Conservation (phyloP, 2,888 invertebrate genomes). For the Melanostoma mellinum region DNA sequence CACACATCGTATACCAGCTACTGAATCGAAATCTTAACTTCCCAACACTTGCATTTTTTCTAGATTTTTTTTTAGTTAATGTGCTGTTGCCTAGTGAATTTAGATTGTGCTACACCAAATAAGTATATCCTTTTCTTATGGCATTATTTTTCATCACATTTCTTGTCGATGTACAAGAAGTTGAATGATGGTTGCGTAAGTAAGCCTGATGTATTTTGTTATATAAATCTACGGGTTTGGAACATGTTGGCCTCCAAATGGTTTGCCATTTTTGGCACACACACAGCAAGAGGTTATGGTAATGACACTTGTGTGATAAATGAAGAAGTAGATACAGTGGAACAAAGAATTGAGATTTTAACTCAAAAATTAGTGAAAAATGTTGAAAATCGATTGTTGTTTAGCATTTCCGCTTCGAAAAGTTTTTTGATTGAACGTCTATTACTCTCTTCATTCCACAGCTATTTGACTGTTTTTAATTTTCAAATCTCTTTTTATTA, state of each 20-base stretch:
- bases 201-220: background rate
- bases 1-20: too few species aligned
- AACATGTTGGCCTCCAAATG: constrained; percentile 51
- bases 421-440: too few species aligned
- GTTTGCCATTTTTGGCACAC: constrained; percentile 29
- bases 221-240: too few species aligned
- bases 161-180: constrained; percentile 8
- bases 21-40: background rate
- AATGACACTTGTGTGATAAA: constrained; percentile 53
- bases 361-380: too few species aligned
- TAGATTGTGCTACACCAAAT: constrained; percentile 18
- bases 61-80: background rate
- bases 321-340: constrained; percentile 12
- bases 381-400: too few species aligned
- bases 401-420: too few species aligned
- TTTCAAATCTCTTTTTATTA: too few species aligned
- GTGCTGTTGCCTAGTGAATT: constrained; percentile 36
- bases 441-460: too few species aligned
- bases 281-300: constrained; percentile 64
- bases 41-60: background rate
- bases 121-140: constrained; percentile 15
- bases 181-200: constrained; percentile 15
- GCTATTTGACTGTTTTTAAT: too few species aligned
- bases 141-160: constrained; percentile 30
- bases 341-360: too few species aligned